phyloP scores from a whole-genome alignment of 2,888 invertebrate species.

The Onchidella celtica region DNA sequence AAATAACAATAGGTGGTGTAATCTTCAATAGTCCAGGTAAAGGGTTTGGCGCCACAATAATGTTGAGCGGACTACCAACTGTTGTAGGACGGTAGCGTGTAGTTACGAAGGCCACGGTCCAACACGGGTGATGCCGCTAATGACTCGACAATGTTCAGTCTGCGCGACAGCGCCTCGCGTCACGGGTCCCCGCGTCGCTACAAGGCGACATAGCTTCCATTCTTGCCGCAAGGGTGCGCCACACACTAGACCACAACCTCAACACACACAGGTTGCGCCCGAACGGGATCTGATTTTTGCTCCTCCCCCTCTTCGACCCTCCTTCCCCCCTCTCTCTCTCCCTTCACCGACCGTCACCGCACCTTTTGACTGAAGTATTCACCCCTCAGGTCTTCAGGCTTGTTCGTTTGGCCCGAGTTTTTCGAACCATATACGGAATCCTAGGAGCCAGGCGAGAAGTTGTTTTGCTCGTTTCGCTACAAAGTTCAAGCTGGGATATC shows the following conservation, averaged over 20 bases:
- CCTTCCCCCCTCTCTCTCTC: no score
- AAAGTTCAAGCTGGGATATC: no score
- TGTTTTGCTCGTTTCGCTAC: not conserved
- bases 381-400: not conserved
- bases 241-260: not conserved
- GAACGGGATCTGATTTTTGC: not conserved
- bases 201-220: conserved; percentile 13
- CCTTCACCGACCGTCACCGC: no score
- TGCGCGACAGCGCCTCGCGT: no score
- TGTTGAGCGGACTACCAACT: no score
- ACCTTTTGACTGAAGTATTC: not conserved
- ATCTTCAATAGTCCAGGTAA: no score
- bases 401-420: not conserved
- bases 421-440: conserved; percentile 8
- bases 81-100: no score
- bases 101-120: no score
- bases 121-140: no score
- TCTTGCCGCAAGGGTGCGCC: conserved; percentile 25
- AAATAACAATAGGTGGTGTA: no score
- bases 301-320: not conserved
- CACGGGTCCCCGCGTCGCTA: conserved; percentile 5
- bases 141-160: no score
- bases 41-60: no score
- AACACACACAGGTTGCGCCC: not conserved
- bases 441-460: not conserved